Base-by-base conservation (phyloP, 2,113 vertebrate genomes). In the Thalassarche chlororhynchos region DNA sequence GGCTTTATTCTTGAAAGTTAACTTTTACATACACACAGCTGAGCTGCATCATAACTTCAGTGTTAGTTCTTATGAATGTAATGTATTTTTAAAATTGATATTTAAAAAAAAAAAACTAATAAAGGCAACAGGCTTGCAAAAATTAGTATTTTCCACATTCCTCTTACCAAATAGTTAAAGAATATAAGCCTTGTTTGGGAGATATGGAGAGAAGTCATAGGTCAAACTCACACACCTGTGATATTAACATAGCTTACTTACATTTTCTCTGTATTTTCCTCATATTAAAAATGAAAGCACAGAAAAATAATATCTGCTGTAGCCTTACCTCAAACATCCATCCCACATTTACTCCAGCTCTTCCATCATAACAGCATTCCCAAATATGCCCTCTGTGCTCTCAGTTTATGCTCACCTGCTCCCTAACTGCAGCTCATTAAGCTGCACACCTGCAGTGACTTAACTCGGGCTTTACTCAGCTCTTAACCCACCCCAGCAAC, bases 381-480 rank as follows among this genome's bases (percentile, higher is more conserved):
- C 23, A 62, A 38, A 24, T 2, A 5, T 3, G 0, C 3, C 15
- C 14, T 40, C 31, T 76, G 17, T 62, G 17, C 31, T 83, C 82
- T 49, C 40, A 25, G 7, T 72, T 74, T 49, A 52, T 51, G 25
- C 21, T 68, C n/a, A 62, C 62, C 68, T 66, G 46, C 75, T 70
- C 36, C 54, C n/a, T 60, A 81, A 19, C 11, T 55, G n/a, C 46
- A 62, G 34, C 29, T 85, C 44, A 54, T 95, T 96, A 93, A 86
- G 83, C 42, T 58, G 23, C 71, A 94, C 96, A 95, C 75, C 95
- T 96, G 93, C 88, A 93, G 60, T 70, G 76, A 86, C 79, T 89
- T 89, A 89, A 89, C 83, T 75, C 13, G 1, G 29, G 32, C 38
- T 86, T 91, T 55, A 66, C 20, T 51, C 72, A 69, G n/a, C 32